phyloP scores from a whole-genome alignment of 35 echinoderm and acorn worm species.

The Lytechinus pictus region DNA sequence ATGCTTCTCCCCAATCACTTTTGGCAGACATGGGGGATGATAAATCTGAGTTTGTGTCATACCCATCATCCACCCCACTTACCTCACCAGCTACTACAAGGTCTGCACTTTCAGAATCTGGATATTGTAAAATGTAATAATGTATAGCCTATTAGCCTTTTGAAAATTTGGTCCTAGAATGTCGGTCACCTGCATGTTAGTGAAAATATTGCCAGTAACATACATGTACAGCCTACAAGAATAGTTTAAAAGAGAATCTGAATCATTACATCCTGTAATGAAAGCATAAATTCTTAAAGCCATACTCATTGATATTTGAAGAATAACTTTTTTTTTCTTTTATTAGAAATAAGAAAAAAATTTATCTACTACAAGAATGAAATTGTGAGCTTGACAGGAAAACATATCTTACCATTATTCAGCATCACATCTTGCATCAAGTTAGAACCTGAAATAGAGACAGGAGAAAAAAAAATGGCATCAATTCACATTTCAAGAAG shows the following conservation, averaged over 20 bases:
- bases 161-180: slow-evolving; percentile 27
- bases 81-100: slow-evolving; percentile 53
- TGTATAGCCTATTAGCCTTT: slow-evolving; percentile 13
- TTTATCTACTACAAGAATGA: not conserved
- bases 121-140: slow-evolving; percentile 70
- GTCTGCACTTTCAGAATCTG: slow-evolving; percentile 64
- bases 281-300: not conserved
- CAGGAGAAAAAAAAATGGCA: not conserved
- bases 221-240: not conserved
- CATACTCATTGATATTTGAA: not conserved
- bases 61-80: slow-evolving; percentile 56
- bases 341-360: not conserved
- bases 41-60: slow-evolving; percentile 25
- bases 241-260: not conserved
- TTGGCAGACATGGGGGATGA: slow-evolving; percentile 63
- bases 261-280: not conserved
- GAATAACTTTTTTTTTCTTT: too few species aligned
- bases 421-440: slow-evolving; percentile 17
- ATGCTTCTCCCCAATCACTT: slow-evolving; percentile 48
- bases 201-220: not conserved
- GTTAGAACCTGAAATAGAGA: not conserved
- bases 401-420: not conserved
- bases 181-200: not conserved
- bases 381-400: not conserved
- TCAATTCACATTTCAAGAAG: too few species aligned